Conservation (phyloP, 2,888 invertebrate species). For the Sepioteuthis lessoniana region DNA sequence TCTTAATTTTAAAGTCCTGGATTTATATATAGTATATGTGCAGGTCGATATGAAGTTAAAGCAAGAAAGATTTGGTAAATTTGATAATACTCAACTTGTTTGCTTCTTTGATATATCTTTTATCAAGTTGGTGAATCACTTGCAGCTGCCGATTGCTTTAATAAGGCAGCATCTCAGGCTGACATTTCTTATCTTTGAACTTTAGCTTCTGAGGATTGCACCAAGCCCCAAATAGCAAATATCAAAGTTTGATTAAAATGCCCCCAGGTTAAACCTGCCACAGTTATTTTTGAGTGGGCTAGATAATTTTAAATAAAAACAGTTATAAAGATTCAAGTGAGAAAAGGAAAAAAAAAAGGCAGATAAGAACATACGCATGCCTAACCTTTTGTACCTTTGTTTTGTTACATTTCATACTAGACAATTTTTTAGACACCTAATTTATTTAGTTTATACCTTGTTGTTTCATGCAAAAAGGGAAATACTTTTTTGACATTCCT, state of each 20-base stretch:
- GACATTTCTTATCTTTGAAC: slow-evolving; percentile 23
- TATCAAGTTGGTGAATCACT: not conserved
- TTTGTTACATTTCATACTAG: not conserved
- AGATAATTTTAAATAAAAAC: slow-evolving; percentile 25
- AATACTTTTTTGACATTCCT: not conserved
- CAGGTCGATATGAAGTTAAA: no score
- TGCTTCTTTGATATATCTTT: not conserved
- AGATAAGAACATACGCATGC: not conserved
- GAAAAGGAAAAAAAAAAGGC: not conserved
- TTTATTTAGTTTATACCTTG: not conserved
- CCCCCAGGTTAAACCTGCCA: not conserved
- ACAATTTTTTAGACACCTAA: not conserved
- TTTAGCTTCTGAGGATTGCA: not conserved
- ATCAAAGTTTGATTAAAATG: not conserved
- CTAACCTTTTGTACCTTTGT: not conserved
- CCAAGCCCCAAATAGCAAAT: not conserved
- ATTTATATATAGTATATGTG: no score
- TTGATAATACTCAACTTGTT: no score
- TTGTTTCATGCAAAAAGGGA: not conserved
- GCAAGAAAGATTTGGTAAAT: no score
- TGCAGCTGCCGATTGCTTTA: not conserved
- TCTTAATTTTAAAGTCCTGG: no score
- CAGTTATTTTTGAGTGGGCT: not conserved
- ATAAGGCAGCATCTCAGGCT: not conserved
- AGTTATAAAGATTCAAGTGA: not conserved